Evolutionary conservation across 2,797 vertebrate genomes (phyloP), one percentile per base, ranked within the genome.

Genomic region (Pipistrellus pygmaeus): DNA sequence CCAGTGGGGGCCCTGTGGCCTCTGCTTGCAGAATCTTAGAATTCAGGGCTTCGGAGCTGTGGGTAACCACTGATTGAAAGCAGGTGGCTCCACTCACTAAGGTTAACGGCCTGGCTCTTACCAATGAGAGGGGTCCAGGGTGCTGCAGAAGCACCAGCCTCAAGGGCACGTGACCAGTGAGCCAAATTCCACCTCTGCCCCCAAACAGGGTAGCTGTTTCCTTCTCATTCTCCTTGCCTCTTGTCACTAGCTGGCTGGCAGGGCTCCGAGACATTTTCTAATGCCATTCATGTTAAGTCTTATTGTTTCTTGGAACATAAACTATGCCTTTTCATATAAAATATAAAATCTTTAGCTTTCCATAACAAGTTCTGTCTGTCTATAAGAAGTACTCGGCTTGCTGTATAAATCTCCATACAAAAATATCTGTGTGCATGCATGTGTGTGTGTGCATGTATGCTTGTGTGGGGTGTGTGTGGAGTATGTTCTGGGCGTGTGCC

Each of bases 1-100:
- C 14, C 20, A 11, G 48, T 3, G 7, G 17, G 8, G 21, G 12
- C 20, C 57, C 32, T 55, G 76, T n/a, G 55, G 11, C 55, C 23
- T 27, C 62, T 2, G 30, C 5, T 14, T 6, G 4, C 2, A 30
- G 23, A 27, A 9, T 0, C 7, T 14, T 10, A 53, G 73, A 8
- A 3, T 27, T 15, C 46, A 0, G 35, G 55, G 51, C 44, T 64
- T 38, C 3, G 11, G 14, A 87, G 21, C 21, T 12, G 0, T 23
- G 21, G 2, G 0, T 0, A 44, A 3, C 38, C 25, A 1, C 3
- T 1, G 5, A 38, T 8, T 2, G 72, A 18, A 30, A 35, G 27
- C 4, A 3, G 8, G n/a, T 9, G 14, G 6, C 44, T 68, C 32
- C 27, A n/a, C 10, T 90, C 55, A 57, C 5, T 6, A 11, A 20